phyloP scores from a whole-genome alignment of 2,888 invertebrate genomes.

The Hymenopus coronatus region DNA sequence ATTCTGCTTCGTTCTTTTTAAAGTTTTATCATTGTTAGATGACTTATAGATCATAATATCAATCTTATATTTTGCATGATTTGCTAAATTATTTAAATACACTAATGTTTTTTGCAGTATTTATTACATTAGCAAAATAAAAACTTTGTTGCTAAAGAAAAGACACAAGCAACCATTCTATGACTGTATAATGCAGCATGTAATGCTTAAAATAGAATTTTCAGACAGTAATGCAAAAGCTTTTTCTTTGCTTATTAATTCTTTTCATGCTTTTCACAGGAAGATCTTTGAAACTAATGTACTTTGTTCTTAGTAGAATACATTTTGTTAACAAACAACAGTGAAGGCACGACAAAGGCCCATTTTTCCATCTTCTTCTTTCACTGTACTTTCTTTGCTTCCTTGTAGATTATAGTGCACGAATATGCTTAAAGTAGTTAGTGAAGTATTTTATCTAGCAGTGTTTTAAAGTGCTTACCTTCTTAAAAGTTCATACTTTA shows the following conservation, averaged over 20 bases:
- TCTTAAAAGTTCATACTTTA: neutral
- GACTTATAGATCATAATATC: no score
- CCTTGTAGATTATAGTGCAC: neutral
- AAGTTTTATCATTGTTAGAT: no score
- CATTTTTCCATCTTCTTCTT: slow-evolving; percentile 4
- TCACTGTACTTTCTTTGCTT: neutral
- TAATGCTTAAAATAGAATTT: neutral
- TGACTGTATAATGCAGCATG: neutral
- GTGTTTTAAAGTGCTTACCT: neutral
- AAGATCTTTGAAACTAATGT: neutral
- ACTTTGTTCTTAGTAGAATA: neutral
- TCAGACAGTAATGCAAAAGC: neutral
- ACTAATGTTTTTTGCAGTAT: neutral
- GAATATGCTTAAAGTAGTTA: neutral
- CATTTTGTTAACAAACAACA: neutral
- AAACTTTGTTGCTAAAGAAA: neutral
- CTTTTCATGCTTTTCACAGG: neutral
- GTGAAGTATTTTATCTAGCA: neutral
- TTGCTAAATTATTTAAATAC: neutral
- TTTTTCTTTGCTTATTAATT: neutral
- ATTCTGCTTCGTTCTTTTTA: no score
- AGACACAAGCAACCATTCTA: neutral
- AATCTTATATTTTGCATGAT: neutral
- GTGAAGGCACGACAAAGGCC: slow-evolving; percentile 36
- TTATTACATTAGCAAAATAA: neutral